phyloP scores from a whole-genome alignment of 2,888 invertebrate species.

The Hydrotaea cyrtoneurina region DNA sequence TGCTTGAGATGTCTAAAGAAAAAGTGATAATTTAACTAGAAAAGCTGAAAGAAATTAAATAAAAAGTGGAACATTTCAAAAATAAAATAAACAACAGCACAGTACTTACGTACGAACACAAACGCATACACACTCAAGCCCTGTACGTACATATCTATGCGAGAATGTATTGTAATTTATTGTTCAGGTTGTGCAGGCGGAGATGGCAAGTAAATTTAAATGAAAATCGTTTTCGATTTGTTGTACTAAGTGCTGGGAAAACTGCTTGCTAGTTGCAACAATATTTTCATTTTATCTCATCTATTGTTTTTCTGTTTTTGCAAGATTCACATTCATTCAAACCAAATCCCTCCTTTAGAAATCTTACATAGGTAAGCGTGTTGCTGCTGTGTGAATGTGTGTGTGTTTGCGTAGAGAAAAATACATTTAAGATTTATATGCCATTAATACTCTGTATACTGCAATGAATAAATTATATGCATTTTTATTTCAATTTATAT shows the following conservation, averaged over 20 bases:
- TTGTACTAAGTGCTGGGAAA: background rate
- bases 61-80: background rate
- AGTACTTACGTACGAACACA: background rate
- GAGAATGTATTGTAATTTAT: background rate
- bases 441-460: conserved; percentile 52
- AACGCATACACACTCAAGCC: background rate
- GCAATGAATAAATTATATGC: conserved; percentile 59
- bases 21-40: conserved; percentile 25
- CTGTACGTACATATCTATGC: background rate
- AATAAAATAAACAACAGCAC: background rate
- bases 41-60: background rate
- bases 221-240: conserved; percentile 21
- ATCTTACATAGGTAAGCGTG: background rate
- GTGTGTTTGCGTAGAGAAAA: conserved; percentile 6
- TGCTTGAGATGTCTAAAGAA: conserved; percentile 4
- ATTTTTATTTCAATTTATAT: conserved; percentile 52
- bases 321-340: conserved; percentile 3
- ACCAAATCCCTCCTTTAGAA: conserved; percentile 13
- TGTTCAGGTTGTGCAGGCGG: background rate
- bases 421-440: conserved; percentile 30
- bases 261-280: background rate
- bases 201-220: conserved; percentile 1
- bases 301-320: conserved; percentile 7
- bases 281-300: conserved; percentile 1
- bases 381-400: background rate